Conservation (phyloP, 2,888 invertebrate species). For the Drosophila antonietae region DNA sequence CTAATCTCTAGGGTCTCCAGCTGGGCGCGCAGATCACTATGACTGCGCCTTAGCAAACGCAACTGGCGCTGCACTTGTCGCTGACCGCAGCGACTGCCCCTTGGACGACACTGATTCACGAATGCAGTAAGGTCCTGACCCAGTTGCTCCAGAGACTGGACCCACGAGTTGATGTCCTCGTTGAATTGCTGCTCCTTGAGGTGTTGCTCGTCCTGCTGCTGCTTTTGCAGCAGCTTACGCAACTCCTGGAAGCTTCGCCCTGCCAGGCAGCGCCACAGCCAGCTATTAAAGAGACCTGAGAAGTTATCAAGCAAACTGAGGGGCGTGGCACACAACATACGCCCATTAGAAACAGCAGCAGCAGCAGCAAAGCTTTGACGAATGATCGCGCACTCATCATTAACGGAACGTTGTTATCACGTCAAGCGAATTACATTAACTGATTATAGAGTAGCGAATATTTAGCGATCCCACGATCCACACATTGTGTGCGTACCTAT, state of each 20-base stretch:
- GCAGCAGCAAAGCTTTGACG: constrained; percentile 18
- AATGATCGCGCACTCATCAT: constrained; percentile 27
- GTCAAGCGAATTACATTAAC: constrained; percentile 34
- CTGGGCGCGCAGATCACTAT: constrained; percentile 37
- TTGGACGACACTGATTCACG: constrained; percentile 55
- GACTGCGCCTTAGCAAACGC: constrained; percentile 37
- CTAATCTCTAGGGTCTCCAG: constrained; percentile 49
- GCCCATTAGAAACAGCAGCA: constrained; percentile 28
- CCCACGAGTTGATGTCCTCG: constrained; percentile 48
- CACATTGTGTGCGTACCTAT: constrained; percentile 27
- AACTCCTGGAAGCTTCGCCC: constrained; percentile 46
- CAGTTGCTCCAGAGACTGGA: constrained; percentile 34
- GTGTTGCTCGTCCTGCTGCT: constrained; percentile 22
- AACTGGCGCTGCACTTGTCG: constrained; percentile 49
- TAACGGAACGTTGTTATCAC: constrained; percentile 57
- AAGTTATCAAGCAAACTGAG: neutral
- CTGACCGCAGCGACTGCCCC: constrained; percentile 36
- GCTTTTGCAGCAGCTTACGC: constrained; percentile 42
- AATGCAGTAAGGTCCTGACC: constrained; percentile 31
- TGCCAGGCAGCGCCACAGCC: constrained; percentile 15
- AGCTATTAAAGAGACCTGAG: constrained; percentile 27
- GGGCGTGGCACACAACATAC: constrained; percentile 31
- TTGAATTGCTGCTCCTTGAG: constrained; percentile 26
- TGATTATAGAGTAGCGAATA: constrained; percentile 53
- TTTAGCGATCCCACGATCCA: constrained; percentile 13